phyloP scores from a whole-genome alignment of 2,888 invertebrate species.

The Periphyllus acericola region DNA sequence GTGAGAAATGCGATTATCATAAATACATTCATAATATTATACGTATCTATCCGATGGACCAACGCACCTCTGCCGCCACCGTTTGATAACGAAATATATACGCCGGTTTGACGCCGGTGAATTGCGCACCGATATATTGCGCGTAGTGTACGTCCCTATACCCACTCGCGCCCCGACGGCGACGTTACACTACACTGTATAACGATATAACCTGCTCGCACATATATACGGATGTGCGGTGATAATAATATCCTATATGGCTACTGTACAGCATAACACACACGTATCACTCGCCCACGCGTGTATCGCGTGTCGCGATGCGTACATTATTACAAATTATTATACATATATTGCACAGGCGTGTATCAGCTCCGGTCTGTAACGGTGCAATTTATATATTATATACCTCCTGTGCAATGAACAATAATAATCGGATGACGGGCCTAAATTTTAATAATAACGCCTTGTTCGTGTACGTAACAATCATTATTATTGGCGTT shows the following conservation, averaged over 20 bases:
- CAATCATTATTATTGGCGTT: background rate
- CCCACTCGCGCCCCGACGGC: too few relatives aligned
- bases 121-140: background rate
- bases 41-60: background rate
- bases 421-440: background rate
- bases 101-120: background rate
- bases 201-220: too few relatives aligned
- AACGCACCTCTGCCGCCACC: background rate
- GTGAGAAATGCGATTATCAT: background rate
- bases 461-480: background rate
- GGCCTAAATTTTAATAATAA: background rate
- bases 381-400: too few relatives aligned
- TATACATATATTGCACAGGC: too few relatives aligned
- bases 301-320: background rate
- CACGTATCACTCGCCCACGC: too few relatives aligned
- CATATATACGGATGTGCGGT: too few relatives aligned
- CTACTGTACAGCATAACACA: too few relatives aligned
- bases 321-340: background rate
- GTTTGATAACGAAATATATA: slow-evolving; percentile 8
- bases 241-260: too few relatives aligned
- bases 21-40: too few relatives aligned
- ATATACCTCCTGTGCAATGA: background rate
- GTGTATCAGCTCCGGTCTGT: too few relatives aligned
- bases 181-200: too few relatives aligned
- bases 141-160: background rate